These are phyloP conservation scores for Eupithecia tripunctaria DNA, from an alignment of 2,888 invertebrate species.

Conservation along the genomic window DNA sequence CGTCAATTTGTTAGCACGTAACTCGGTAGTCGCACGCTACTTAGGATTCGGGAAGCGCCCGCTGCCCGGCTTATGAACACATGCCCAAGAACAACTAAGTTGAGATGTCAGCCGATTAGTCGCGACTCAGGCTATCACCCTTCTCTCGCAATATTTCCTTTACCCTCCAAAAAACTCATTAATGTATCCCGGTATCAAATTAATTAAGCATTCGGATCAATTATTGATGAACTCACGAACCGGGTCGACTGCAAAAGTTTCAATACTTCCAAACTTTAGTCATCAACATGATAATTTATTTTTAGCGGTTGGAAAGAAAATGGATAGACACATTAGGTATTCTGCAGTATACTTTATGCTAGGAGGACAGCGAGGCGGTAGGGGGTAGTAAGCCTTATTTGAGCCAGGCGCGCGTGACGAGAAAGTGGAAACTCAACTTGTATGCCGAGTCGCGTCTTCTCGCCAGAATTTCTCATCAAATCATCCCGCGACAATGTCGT, in stretches of 20 bases:
- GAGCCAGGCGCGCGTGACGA: constrained; percentile 80
- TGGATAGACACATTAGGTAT: constrained; percentile 72
- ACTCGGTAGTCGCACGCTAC: constrained; percentile 64
- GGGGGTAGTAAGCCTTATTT: constrained; percentile 81
- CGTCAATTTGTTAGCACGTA: constrained; percentile 77
- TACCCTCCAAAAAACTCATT: constrained; percentile 29
- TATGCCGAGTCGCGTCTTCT: constrained; percentile 74
- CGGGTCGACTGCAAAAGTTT: constrained; percentile 40
- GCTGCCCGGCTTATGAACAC: constrained; percentile 72
- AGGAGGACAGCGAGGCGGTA: constrained; percentile 66
- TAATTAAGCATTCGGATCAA: constrained; percentile 48
- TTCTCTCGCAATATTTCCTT: constrained; percentile 63
- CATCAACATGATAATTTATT: constrained; percentile 47
- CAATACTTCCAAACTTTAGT: constrained; percentile 43
- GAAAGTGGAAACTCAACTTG: constrained; percentile 79
- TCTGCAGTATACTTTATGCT: constrained; percentile 74
- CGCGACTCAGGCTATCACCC: constrained; percentile 65
- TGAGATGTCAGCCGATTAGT: constrained; percentile 78
- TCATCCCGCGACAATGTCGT: constrained; percentile 79
- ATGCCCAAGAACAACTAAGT: constrained; percentile 79
- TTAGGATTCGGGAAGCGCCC: constrained; percentile 75
- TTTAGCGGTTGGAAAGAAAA: constrained; percentile 43
- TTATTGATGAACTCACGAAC: constrained; percentile 43
- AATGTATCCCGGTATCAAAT: constrained; percentile 20
- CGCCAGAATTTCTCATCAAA: constrained; percentile 81